Evolutionary conservation across 2,113 vertebrate species (phyloP).

Genomic region (Pseudorhombus dupliciocellatus): DNA sequence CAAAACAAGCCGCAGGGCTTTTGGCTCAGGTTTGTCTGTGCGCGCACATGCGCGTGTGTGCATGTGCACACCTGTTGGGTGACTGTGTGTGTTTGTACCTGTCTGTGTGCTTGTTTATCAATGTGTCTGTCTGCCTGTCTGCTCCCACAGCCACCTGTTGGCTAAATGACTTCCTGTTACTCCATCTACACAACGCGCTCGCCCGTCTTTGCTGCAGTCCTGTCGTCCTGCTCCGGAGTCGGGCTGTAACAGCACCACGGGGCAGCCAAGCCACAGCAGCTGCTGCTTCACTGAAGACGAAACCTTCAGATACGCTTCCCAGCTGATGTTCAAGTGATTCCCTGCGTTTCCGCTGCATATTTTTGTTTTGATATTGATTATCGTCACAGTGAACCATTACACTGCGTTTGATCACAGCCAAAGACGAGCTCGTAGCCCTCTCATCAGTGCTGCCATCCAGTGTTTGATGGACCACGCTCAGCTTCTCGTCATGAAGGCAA

Average conservation of each 20-base stretch:
- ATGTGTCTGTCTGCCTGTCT: conserved; percentile 46
- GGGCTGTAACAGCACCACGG: conserved; percentile 15
- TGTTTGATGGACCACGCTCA: neutral
- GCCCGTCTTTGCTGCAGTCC: conserved; percentile 23
- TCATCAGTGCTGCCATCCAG: neutral
- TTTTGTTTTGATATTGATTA: neutral
- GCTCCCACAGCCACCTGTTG: conserved; percentile 31
- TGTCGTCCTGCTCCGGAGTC: conserved; percentile 13
- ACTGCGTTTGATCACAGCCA: conserved; percentile 3
- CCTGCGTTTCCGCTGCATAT: too few species aligned
- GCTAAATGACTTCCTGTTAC: conserved; percentile 43
- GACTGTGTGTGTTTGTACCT: conserved; percentile 13
- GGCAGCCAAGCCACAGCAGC: conserved; percentile 28
- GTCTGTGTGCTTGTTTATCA: conserved; percentile 43
- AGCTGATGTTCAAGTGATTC: neutral
- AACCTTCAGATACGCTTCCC: conserved; percentile 1
- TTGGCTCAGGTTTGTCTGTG: conserved; percentile 46
- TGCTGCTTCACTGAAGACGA: conserved; percentile 18
- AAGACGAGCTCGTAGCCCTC: neutral
- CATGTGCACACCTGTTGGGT: conserved; percentile 41
- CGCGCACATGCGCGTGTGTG: conserved; percentile 15
- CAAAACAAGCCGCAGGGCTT: conserved; percentile 64
- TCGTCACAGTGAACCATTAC: neutral
- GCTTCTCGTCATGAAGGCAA: neutral
- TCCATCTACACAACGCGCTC: conserved; percentile 23